A percentile compares a stretch with the other conserved stretches of the same genome.
phyloP scores from a whole-genome alignment of 1,140 invertebrate species.

The Uloborus diversus region DNA sequence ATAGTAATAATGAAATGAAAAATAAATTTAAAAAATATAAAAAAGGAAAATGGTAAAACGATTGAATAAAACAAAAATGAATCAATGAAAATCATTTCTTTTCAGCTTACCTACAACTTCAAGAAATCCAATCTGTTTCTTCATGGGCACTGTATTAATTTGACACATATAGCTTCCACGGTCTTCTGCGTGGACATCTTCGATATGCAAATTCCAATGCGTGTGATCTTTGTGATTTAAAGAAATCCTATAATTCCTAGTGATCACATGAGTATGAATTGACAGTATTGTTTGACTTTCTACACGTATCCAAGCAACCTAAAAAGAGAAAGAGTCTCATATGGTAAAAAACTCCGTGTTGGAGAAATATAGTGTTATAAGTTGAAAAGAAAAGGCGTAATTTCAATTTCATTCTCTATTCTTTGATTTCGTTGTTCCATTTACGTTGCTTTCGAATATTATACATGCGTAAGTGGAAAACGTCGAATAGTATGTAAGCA shows the following conservation, averaged over 20 bases:
- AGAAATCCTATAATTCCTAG: conserved; percentile 73
- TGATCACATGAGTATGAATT: conserved; percentile 89
- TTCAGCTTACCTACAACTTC: conserved; percentile 81
- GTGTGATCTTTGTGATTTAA: conserved; percentile 90
- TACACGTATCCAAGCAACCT: conserved; percentile 59
- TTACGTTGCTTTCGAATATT: too few species aligned
- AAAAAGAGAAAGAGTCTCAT: neutral
- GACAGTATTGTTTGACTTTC: conserved; percentile 72
- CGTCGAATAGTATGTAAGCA: too few species aligned
- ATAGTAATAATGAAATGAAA: too few species aligned
- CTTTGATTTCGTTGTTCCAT: too few species aligned
- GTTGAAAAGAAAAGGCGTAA: too few species aligned
- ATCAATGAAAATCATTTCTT: too few species aligned
- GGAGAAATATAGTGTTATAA: neutral
- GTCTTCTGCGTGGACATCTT: conserved; percentile 88
- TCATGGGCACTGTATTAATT: conserved; percentile 86
- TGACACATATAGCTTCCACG: conserved; percentile 82
- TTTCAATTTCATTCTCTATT: too few species aligned
- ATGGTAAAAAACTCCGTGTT: neutral
- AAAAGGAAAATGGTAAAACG: too few species aligned
- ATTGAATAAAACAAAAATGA: too few species aligned
- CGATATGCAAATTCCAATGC: conserved; percentile 90
- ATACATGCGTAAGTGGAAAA: too few species aligned
- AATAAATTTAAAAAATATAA: too few species aligned
- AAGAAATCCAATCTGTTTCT: conserved; percentile 85